Conservation (phyloP, 2,888 invertebrate species). For the Lottia scabra region DNA sequence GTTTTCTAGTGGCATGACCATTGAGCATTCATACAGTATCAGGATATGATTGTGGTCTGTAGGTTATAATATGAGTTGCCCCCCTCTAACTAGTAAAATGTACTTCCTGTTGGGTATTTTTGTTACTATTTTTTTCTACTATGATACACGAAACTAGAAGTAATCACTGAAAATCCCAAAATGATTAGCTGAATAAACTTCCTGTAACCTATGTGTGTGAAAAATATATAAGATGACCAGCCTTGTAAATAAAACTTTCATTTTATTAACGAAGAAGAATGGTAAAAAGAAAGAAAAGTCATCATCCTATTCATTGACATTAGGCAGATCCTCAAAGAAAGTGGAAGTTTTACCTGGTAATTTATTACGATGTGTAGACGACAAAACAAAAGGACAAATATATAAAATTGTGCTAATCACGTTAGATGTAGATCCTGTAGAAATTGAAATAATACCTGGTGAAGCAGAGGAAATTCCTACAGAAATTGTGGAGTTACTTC, state of each 20-base stretch:
- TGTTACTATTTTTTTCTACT: too few species aligned
- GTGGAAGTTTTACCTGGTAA: constrained; percentile 55
- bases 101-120: too few species aligned
- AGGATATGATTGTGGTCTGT: too few species aligned
- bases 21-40: too few species aligned
- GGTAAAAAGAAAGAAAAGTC: constrained; percentile 52
- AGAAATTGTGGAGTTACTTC: constrained; percentile 39
- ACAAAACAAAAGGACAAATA: constrained; percentile 19
- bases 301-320: constrained; percentile 26
- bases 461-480: constrained; percentile 37
- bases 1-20: too few species aligned
- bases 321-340: constrained; percentile 27
- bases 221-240: not conserved
- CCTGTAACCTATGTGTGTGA: not conserved
- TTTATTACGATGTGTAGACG: constrained; percentile 35
- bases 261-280: constrained; percentile 43
- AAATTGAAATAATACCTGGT: constrained; percentile 37
- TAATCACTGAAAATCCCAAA: too few species aligned
- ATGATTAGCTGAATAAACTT: too few species aligned
- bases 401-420: constrained; percentile 17
- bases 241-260: constrained; percentile 30
- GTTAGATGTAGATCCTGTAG: constrained; percentile 28
- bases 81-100: too few species aligned
- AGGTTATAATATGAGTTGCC: too few species aligned
- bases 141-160: too few species aligned